Conservation (phyloP, 2,113 vertebrate genomes). For the Lamprotornis superbus region DNA sequence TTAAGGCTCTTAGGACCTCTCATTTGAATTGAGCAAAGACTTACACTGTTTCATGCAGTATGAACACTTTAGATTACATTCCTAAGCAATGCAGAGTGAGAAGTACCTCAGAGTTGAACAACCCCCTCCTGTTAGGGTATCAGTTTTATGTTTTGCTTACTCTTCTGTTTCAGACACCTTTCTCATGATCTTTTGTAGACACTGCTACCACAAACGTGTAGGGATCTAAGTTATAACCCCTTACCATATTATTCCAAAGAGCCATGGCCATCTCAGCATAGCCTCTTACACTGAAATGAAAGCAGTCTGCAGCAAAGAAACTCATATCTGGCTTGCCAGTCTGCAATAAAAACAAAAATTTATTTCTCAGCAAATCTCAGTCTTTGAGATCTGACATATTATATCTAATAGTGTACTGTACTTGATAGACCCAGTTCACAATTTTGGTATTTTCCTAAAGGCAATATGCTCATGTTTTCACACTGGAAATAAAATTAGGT, state of each 20-base stretch:
- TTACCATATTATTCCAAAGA: constrained; percentile 97
- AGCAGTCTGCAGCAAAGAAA: constrained; percentile 89
- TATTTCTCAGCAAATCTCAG: neutral
- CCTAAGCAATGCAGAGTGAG: neutral
- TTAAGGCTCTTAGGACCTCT: neutral
- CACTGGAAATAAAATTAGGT: neutral
- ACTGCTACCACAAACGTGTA: neutral
- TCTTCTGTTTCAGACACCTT: neutral
- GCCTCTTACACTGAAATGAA: constrained; percentile 86
- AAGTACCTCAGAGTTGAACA: neutral
- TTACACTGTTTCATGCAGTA: neutral
- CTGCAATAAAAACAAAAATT: constrained; percentile 66
- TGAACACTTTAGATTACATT: neutral
- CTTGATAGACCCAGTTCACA: neutral
- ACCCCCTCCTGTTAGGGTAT: neutral
- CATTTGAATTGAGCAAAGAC: neutral
- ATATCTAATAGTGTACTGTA: neutral
- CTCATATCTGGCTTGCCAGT: constrained; percentile 72
- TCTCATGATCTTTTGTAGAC: neutral
- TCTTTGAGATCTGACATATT: neutral
- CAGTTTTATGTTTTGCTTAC: neutral
- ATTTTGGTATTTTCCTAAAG: neutral
- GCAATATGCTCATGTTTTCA: neutral
- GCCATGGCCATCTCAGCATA: constrained; percentile 87
- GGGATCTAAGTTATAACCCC: neutral